phyloP scores from a whole-genome alignment of 2,888 invertebrate species.

The Leptopilina syphax region DNA sequence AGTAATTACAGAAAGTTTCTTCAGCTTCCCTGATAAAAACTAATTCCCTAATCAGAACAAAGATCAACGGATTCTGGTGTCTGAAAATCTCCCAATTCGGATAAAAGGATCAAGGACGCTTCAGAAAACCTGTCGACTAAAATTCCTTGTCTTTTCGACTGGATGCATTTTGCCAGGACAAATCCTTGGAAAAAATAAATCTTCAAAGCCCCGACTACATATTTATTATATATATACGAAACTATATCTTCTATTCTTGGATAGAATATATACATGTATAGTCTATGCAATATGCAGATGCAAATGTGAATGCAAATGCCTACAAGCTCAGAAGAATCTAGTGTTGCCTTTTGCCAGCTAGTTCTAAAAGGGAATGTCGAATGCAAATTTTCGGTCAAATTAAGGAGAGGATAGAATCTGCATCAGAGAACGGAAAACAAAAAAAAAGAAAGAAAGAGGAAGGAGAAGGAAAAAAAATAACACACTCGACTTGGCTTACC shows the following conservation, averaged over 20 bases:
- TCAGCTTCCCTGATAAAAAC: not conserved
- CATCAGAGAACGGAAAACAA: not conserved
- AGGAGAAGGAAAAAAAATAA: not conserved
- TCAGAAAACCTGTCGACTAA: not conserved
- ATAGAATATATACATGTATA: not conserved
- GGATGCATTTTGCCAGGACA: conserved; percentile 17
- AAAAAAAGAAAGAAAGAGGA: too few species aligned
- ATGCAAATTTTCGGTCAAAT: conserved; percentile 4
- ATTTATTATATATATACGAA: not conserved
- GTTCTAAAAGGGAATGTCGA: not conserved
- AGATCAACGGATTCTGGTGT: conserved; percentile 5
- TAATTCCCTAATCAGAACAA: conserved; percentile 16
- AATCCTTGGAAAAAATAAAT: conserved; percentile 23
- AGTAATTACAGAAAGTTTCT: not conserved
- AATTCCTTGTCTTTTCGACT: conserved; percentile 21
- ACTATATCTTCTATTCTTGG: not conserved
- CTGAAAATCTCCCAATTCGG: not conserved
- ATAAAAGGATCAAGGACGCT: conserved; percentile 17
- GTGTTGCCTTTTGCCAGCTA: not conserved
- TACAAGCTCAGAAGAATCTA: conserved; percentile 19
- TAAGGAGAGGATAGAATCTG: not conserved
- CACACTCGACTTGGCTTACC: not conserved
- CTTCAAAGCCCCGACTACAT: not conserved
- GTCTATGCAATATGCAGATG: conserved; percentile 8
- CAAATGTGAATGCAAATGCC: not conserved